Evolutionary conservation across 2,797 vertebrate species (phyloP).

Genomic region (Acipenser oxyrinchus): DNA sequence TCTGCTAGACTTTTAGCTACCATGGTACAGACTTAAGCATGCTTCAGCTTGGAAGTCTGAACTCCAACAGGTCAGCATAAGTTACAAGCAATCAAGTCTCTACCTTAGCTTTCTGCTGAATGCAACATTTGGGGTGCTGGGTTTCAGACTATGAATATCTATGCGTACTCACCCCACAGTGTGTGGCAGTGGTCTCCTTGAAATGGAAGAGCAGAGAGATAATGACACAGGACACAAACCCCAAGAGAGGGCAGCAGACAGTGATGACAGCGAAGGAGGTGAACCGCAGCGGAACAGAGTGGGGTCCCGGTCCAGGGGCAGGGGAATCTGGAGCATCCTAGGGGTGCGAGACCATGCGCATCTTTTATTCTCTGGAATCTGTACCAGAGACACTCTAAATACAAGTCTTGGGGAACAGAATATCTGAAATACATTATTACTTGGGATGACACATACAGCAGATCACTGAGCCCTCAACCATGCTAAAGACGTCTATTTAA

Average conservation of each 20-base stretch:
- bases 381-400: background rate
- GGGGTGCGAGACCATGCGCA: background rate
- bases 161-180: constrained; percentile 66
- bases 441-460: too few relatives aligned
- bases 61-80: too few relatives aligned
- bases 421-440: too few relatives aligned
- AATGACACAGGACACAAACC: constrained; percentile 71
- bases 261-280: constrained; percentile 61
- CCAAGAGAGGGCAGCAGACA: constrained; percentile 69
- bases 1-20: too few relatives aligned
- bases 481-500: too few relatives aligned
- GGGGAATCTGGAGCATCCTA: constrained; percentile 72
- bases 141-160: background rate
- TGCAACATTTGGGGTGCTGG: background rate
- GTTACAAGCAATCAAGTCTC: too few relatives aligned
- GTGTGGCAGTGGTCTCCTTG: constrained; percentile 70
- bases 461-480: too few relatives aligned
- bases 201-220: constrained; percentile 77
- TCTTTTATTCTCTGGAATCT: background rate
- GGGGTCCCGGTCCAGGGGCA: constrained; percentile 69
- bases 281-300: constrained; percentile 72
- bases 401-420: too few relatives aligned
- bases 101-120: too few relatives aligned
- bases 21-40: too few relatives aligned
- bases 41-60: too few relatives aligned